A percentile compares a stretch with the other conserved stretches of the same genome.
phyloP scores from a whole-genome alignment of 1,140 invertebrate species.

The Parasteatoda tepidariorum region DNA sequence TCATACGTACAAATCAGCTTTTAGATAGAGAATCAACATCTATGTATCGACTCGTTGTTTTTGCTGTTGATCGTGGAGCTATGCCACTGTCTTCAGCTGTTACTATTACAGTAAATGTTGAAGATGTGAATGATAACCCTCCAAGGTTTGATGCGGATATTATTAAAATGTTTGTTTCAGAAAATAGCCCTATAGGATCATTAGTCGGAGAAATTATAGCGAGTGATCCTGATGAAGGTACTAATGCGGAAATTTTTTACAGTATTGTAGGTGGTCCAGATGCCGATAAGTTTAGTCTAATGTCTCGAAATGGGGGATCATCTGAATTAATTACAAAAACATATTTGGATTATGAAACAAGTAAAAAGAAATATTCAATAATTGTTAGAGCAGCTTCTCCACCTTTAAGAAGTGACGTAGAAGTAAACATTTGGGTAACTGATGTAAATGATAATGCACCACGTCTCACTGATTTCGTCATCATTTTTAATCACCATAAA shows the following conservation, averaged over 20 bases:
- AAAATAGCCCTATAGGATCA: slow-evolving; percentile 93
- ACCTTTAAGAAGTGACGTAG: slow-evolving; percentile 86
- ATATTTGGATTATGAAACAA: slow-evolving; percentile 92
- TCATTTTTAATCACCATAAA: slow-evolving; percentile 95
- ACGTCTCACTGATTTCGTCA: slow-evolving; percentile 86
- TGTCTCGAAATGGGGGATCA: slow-evolving; percentile 72
- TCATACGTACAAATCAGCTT: slow-evolving; percentile 88
- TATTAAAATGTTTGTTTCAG: slow-evolving; percentile 85
- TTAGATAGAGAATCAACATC: slow-evolving; percentile 91
- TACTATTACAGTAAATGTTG: slow-evolving; percentile 82
- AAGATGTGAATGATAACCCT: slow-evolving; percentile 90
- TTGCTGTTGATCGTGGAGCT: slow-evolving; percentile 87
- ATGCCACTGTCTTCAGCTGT: slow-evolving; percentile 71
- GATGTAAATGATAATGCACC: slow-evolving; percentile 95
- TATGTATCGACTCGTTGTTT: slow-evolving; percentile 83
- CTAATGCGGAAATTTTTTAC: slow-evolving; percentile 91
- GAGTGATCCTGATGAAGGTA: slow-evolving; percentile 91
- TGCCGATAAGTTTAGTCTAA: slow-evolving; percentile 84
- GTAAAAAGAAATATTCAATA: slow-evolving; percentile 87
- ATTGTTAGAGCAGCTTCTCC: slow-evolving; percentile 88
- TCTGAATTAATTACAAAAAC: slow-evolving; percentile 88
- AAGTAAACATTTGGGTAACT: slow-evolving; percentile 87
- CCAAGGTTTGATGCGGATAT: slow-evolving; percentile 90
- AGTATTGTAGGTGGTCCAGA: slow-evolving; percentile 90
- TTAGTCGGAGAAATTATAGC: slow-evolving; percentile 90